phyloP scores from a whole-genome alignment of 2,888 invertebrate species.

The Crioceris asparagi region DNA sequence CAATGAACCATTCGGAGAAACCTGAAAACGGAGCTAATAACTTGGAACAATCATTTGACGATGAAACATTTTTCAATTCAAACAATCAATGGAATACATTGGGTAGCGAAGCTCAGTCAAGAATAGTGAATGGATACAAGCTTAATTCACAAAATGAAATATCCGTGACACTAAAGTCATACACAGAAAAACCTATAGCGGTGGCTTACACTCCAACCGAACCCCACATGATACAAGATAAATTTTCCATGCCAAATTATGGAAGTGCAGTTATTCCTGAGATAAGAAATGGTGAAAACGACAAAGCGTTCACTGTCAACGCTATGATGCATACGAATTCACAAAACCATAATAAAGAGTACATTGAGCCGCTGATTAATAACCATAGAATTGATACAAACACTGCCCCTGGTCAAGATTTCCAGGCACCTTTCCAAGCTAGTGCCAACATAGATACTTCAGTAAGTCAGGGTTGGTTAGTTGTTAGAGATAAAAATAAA shows the following conservation, averaged over 20 bases:
- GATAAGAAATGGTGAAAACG: conserved; percentile 23
- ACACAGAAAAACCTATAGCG: conserved; percentile 50
- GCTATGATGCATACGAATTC: conserved; percentile 35
- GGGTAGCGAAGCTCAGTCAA: conserved; percentile 35
- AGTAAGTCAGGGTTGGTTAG: conserved; percentile 52
- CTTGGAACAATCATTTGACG: conserved; percentile 29
- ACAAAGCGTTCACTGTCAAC: conserved; percentile 34
- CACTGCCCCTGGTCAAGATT: conserved; percentile 36
- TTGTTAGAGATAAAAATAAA: conserved; percentile 36
- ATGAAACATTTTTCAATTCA: conserved; percentile 17
- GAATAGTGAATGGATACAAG: conserved; percentile 34
- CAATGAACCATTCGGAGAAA: conserved; percentile 34
- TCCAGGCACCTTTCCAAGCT: conserved; percentile 60
- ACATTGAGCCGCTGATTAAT: conserved; percentile 5
- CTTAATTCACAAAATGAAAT: conserved; percentile 23
- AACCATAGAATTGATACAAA: conserved; percentile 20
- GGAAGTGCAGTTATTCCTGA: conserved; percentile 41
- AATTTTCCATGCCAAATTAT: conserved; percentile 40
- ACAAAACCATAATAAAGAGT: conserved; percentile 4
- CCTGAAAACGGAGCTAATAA: conserved; percentile 30
- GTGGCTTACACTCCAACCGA: conserved; percentile 55
- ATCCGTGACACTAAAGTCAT: conserved; percentile 36
- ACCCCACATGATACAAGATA: conserved; percentile 26
- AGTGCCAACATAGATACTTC: conserved; percentile 50
- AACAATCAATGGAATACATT: conserved; percentile 37